Base-by-base conservation (phyloP, 2,888 invertebrate species). In the Drosophila anceps region DNA sequence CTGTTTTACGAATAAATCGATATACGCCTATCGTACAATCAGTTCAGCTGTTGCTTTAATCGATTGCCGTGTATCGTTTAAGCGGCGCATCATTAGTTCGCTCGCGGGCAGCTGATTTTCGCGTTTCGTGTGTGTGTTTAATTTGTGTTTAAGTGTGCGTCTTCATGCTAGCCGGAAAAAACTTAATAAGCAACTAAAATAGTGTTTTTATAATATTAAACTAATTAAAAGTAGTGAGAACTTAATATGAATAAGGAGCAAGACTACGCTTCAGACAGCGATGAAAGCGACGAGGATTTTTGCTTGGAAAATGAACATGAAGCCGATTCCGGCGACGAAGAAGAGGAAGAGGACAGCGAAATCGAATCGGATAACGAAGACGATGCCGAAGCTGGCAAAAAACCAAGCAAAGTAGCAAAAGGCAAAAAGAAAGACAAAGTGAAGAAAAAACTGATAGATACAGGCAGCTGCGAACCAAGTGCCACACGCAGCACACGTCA, bases 201-300 rank as follows among this genome's bases (percentile, higher is more conserved):
- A 12, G 31, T n/a, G 44, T 44, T 9, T 24, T 24, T 35, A 24
- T 15, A 9, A 20, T 24, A 53, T 20, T 35, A 33, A 18, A 39
- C 9, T 54, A 24, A 15, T 31, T 18, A 37, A 15, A 27, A 63
- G 24, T 54, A 24, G 12, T 15, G 6, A 37, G 13, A 20, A 58
- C 27, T 13, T 24, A 82, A 69, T 27, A 92, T 91, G 88, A 93
- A 93, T 50, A 91, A 93, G 73, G 92, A 93, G 69, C 92, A 93
- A 75, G 93, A 94, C 46, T 93, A 94, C 75, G 93, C 93, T 1
- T 95, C 95, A 15, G 96, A 95, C 63, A 96, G 96, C 78, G 96
- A 97, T 84, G 94, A 94, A 76, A 96, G 96, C 91, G 97, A 97
- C 91, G 96, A 96, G 79, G 97, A 97, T 90, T 97, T 96, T 91